Evolutionary conservation across 2,888 invertebrate genomes (phyloP).

Genomic region (Callyntrura sp.): DNA sequence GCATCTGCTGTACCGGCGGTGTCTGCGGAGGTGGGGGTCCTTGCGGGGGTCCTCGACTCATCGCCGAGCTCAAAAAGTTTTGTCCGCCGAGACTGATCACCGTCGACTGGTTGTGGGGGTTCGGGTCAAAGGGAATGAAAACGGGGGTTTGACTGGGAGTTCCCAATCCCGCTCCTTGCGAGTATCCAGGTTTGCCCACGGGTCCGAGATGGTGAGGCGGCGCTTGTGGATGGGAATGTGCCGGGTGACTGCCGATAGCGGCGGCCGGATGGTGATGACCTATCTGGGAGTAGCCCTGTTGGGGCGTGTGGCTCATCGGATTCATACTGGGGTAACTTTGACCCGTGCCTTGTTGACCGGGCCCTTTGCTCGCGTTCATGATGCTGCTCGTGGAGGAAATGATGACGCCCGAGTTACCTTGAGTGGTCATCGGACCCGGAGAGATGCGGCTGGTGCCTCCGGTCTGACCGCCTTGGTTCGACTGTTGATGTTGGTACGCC

Average conservation of each 20-base stretch:
- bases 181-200: conserved; percentile 79
- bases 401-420: conserved; percentile 74
- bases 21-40: conserved; percentile 82
- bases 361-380: conserved; percentile 73
- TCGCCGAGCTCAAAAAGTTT: conserved; percentile 79
- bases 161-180: conserved; percentile 79
- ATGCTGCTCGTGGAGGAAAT: conserved; percentile 76
- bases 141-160: conserved; percentile 78
- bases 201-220: conserved; percentile 74
- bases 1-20: conserved; percentile 80
- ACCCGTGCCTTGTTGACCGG: conserved; percentile 66
- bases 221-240: conserved; percentile 71
- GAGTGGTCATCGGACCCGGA: conserved; percentile 80
- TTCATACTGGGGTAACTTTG: conserved; percentile 77
- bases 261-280: conserved; percentile 78
- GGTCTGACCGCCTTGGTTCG: conserved; percentile 67
- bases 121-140: conserved; percentile 80
- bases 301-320: conserved; percentile 45
- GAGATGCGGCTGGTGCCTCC: conserved; percentile 79
- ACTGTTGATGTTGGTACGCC: conserved; percentile 74
- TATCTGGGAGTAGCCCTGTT: conserved; percentile 81
- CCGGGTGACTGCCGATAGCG: neutral
- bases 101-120: conserved; percentile 42
- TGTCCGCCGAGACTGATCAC: conserved; percentile 79
- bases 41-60: conserved; percentile 80